Conservation (phyloP, 2,797 vertebrate species). For the Tenualosa ilisha region DNA sequence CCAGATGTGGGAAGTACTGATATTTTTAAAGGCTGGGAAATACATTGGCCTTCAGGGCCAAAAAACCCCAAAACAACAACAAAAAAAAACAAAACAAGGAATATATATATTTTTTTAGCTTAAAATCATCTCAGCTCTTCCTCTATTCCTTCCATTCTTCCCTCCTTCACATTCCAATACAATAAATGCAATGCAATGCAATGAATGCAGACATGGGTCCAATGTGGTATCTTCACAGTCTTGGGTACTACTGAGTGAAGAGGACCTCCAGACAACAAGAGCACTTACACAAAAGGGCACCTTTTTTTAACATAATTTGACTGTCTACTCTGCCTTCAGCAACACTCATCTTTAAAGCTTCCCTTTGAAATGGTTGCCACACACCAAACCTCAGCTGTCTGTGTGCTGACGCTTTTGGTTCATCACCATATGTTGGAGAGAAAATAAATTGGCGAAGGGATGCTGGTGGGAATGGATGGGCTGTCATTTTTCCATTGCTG, state of each 20-base stretch:
- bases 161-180: too few relatives aligned
- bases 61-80: not conserved
- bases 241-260: not conserved
- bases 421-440: not conserved
- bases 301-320: too few relatives aligned
- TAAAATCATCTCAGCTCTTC: not conserved
- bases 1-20: conserved; percentile 65
- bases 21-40: conserved; percentile 61
- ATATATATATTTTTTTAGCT: not conserved
- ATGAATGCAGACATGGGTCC: not conserved
- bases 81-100: not conserved
- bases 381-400: not conserved
- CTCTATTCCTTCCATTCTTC: not conserved
- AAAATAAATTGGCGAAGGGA: not conserved
- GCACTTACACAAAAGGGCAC: not conserved
- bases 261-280: not conserved
- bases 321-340: too few relatives aligned
- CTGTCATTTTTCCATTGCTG: not conserved
- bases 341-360: not conserved
- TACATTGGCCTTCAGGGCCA: conserved; percentile 49
- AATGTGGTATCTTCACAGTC: not conserved
- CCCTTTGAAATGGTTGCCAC: not conserved
- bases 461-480: not conserved
- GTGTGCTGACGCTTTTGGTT: not conserved
- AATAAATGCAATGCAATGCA: too few relatives aligned